A percentile compares a stretch with the other conserved stretches of the same genome.
phyloP scores from a whole-genome alignment of 2,888 invertebrate species.

The Chymomyza procnemis region DNA sequence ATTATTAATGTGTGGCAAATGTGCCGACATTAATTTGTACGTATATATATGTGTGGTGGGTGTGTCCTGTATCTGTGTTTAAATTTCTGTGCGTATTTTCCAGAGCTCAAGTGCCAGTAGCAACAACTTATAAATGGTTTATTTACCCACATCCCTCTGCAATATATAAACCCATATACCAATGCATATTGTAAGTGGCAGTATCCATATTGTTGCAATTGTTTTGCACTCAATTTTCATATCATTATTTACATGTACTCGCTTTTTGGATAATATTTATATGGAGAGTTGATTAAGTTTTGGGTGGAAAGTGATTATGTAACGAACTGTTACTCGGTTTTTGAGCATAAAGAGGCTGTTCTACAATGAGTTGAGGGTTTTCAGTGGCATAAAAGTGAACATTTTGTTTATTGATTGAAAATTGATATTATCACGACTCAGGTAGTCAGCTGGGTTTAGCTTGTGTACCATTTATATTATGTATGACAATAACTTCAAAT shows the following conservation, averaged over 20 bases:
- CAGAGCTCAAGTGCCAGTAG: constrained; percentile 31
- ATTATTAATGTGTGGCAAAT: constrained; percentile 67
- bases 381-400: too few species aligned
- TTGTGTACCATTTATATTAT: too few species aligned
- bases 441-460: too few species aligned
- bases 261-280: background rate
- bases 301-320: too few species aligned
- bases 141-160: constrained; percentile 41
- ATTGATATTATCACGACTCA: too few species aligned
- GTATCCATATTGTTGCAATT: constrained; percentile 34
- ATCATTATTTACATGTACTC: constrained; percentile 19
- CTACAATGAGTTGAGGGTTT: too few species aligned
- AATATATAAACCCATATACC: constrained; percentile 5
- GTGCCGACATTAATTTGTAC: constrained; percentile 47
- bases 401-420: too few species aligned
- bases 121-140: constrained; percentile 34
- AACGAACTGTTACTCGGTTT: too few species aligned
- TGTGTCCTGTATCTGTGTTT: constrained; percentile 37
- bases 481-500: too few species aligned
- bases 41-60: constrained; percentile 25
- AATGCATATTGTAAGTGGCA: background rate
- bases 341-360: too few species aligned
- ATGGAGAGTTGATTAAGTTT: background rate
- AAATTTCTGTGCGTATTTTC: constrained; percentile 34
- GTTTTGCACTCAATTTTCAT: constrained; percentile 34